Conservation (phyloP, 2,113 vertebrate genomes). For the Lanius ludovicianus region DNA sequence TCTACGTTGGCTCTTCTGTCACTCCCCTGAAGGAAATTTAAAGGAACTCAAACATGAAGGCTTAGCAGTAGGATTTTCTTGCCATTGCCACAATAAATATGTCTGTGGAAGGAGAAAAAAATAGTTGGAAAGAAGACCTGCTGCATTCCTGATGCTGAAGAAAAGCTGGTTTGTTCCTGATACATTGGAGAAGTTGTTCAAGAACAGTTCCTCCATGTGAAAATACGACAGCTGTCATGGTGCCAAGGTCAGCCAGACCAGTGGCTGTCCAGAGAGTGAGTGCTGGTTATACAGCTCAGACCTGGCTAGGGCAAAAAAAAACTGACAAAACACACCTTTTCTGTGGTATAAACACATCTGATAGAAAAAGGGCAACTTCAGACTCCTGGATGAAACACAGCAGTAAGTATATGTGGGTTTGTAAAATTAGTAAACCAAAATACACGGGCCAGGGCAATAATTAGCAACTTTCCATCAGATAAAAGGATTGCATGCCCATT, state of each 20-base stretch:
- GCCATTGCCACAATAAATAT: slow-evolving; percentile 58
- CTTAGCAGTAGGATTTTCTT: slow-evolving; percentile 29
- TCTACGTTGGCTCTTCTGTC: background rate
- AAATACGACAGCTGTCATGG: slow-evolving; percentile 53
- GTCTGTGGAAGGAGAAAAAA: slow-evolving; percentile 41
- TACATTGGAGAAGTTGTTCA: slow-evolving; percentile 66
- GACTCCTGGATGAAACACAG: background rate
- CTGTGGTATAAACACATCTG: background rate
- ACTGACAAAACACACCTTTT: background rate
- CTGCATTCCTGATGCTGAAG: slow-evolving; percentile 61
- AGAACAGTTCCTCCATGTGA: slow-evolving; percentile 71
- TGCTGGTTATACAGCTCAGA: slow-evolving; percentile 18
- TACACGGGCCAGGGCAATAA: background rate
- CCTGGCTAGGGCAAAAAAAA: background rate
- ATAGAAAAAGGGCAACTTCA: background rate
- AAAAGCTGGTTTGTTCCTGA: slow-evolving; percentile 61
- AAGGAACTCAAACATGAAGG: background rate
- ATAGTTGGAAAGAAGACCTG: slow-evolving; percentile 65
- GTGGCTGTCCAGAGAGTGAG: background rate
- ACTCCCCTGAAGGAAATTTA: background rate
- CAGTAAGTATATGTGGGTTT: background rate
- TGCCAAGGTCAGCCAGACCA: slow-evolving; percentile 62
- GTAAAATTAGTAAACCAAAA: slow-evolving; percentile 17
- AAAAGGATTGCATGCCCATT: slow-evolving; percentile 35
- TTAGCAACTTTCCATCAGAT: slow-evolving; percentile 22